Evolutionary conservation across 2,888 invertebrate genomes (phyloP).

Genomic region (Hermaeophaga mercurialis): DNA sequence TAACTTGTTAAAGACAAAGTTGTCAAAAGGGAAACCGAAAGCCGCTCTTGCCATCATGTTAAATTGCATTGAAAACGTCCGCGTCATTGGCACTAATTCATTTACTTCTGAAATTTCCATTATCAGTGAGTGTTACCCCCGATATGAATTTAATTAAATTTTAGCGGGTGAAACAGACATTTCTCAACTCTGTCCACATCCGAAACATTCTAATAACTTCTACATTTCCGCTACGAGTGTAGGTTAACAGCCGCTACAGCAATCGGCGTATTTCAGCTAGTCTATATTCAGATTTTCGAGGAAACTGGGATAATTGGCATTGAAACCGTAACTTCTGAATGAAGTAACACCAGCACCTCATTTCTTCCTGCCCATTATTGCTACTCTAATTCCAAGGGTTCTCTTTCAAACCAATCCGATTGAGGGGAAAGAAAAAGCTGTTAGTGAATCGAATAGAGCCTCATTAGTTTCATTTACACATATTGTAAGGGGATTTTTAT

Average conservation of each 20-base stretch:
- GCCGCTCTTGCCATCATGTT: too few species aligned
- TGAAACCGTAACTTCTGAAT: slow-evolving; percentile 17
- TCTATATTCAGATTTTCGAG: slow-evolving; percentile 16
- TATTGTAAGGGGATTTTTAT: too few species aligned
- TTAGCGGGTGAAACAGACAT: slow-evolving; percentile 16
- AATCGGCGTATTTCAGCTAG: slow-evolving; percentile 13
- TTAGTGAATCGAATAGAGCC: too few species aligned
- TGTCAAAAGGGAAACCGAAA: too few species aligned
- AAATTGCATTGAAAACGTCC: background rate
- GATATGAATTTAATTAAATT: slow-evolving; percentile 23
- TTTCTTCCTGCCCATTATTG: background rate
- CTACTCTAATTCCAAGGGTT: too few species aligned
- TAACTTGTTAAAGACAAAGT: too few species aligned
- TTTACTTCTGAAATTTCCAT: slow-evolving; percentile 8
- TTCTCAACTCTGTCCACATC: slow-evolving; percentile 23
- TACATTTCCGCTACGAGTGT: background rate
- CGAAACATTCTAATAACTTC: slow-evolving; percentile 24
- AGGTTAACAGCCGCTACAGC: background rate
- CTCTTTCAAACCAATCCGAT: too few species aligned
- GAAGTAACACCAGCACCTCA: slow-evolving; percentile 11
- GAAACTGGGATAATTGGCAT: slow-evolving; percentile 14
- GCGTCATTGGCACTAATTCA: slow-evolving; percentile 7
- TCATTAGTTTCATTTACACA: too few species aligned
- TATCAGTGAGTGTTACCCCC: slow-evolving; percentile 9
- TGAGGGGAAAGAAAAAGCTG: too few species aligned